phyloP scores from a whole-genome alignment of 2,797 vertebrate species.

The Lophius americanus region DNA sequence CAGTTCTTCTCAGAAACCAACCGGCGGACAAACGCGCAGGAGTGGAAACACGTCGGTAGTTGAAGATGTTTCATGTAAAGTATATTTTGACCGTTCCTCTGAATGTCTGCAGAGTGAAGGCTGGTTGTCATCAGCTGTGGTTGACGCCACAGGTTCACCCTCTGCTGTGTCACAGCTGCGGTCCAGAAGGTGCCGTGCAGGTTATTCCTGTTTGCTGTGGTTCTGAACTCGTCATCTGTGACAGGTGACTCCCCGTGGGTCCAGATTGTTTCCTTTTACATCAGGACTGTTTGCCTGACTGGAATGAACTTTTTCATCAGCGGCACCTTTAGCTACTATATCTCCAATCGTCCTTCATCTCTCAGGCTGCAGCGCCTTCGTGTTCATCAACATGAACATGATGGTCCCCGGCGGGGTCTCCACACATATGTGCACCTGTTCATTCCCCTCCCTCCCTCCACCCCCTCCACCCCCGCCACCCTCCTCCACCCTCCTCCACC shows the following conservation, averaged over 20 bases:
- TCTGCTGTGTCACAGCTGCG: conserved; percentile 1
- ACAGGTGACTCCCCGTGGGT: conserved; percentile 56
- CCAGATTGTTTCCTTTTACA: conserved; percentile 11
- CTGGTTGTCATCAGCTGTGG: not conserved
- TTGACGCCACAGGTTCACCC: conserved; percentile 1
- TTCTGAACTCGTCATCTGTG: conserved; percentile 38
- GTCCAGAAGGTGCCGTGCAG: conserved; percentile 6
- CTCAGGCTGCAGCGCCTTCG: conserved; percentile 7
- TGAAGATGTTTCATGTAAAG: too few species aligned
- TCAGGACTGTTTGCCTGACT: conserved; percentile 25
- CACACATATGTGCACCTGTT: conserved; percentile 2
- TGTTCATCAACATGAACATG: conserved; percentile 18
- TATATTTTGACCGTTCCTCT: not conserved
- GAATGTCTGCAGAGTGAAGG: too few species aligned
- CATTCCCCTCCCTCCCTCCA: not conserved
- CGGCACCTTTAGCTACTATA: not conserved
- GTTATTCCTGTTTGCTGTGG: conserved; percentile 35
- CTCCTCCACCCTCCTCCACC: too few species aligned
- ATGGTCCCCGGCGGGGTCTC: conserved; percentile 24
- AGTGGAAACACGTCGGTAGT: too few species aligned
- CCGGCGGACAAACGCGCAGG: too few species aligned
- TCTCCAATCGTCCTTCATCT: conserved; percentile 2
- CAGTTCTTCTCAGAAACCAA: too few species aligned
- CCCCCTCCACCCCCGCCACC: not conserved
- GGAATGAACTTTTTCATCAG: conserved; percentile 31